Base-by-base conservation (phyloP, 2,113 vertebrate genomes). In the Carassius gibelio region DNA sequence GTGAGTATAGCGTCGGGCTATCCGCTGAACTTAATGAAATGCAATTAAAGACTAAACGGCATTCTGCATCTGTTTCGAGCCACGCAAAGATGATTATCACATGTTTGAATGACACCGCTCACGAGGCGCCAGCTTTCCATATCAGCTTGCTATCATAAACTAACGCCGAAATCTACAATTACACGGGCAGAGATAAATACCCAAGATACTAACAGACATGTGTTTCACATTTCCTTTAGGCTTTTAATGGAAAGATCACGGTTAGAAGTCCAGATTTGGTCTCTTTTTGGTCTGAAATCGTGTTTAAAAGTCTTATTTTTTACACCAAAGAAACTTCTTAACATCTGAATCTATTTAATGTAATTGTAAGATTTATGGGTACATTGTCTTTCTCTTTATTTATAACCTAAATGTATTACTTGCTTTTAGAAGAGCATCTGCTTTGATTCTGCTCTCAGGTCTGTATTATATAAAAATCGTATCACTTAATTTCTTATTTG, bases 121-220 rank as follows among this genome's bases (percentile, higher is more conserved):
- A 8, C 30, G 7, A 69, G 30, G 66, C n/a, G 72, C 38, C 72
- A 26, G 42, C 48, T 55, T 55, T 55, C n/a, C 45, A 55, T 26
- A 75, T 75, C 74, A 55, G 74, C 48, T 55, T 76, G 23, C 74
- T 30, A 55, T 76, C 74, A 7, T 76, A 76, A 76, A 55, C 74
- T 76, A 34, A 26, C 8, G 14, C 74, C 10, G 74, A 30, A 76
- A 50, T 76, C 74, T 55, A 23, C 15, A 52, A 50, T 26, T 75
- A 30, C 48, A 30, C 74, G 1, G 8, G 26, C 48, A 23, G 71
- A 74, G 71, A 74, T 48, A 74, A 23, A 74, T 48, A 55, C 30
- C 55, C 48, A 17, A 8, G 55, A 76, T 55, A 8, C 21, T 42
- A 50, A 23, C 71, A 15, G 71, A 76, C 45, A 52, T 19, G 13